Percentiles rank a stretch among this genome's conserved stretches.
Conservation (phyloP, 2,797 vertebrate genomes). For the Fistularia commersonii region DNA sequence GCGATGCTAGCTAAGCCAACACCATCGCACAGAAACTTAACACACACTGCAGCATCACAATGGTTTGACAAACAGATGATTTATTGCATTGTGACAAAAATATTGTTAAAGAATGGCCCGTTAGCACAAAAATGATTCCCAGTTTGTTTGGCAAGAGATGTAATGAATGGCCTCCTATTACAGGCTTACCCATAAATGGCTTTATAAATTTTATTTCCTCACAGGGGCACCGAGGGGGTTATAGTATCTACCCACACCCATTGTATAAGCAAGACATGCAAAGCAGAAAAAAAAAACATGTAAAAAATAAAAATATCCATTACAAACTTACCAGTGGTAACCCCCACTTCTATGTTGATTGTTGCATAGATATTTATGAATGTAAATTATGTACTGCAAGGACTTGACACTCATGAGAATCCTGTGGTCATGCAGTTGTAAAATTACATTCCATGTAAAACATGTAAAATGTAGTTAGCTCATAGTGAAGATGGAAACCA, state of each 20-base stretch:
- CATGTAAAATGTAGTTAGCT: slow-evolving; percentile 2
- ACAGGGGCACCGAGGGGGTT: slow-evolving; percentile 92
- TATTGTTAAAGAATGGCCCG: slow-evolving; percentile 23
- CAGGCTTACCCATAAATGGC: slow-evolving; percentile 89
- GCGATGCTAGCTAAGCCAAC: slow-evolving; percentile 5
- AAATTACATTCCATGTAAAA: slow-evolving; percentile 40
- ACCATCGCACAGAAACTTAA: slow-evolving; percentile 26
- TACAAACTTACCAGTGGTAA: slow-evolving; percentile 14
- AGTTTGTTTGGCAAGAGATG: slow-evolving; percentile 20
- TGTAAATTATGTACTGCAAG: slow-evolving; percentile 12
- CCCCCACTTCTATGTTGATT: neutral
- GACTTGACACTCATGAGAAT: slow-evolving; percentile 1
- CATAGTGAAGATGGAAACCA: slow-evolving; percentile 34
- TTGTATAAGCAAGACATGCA: slow-evolving; percentile 48
- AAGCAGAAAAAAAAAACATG: slow-evolving; percentile 43
- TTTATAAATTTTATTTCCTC: slow-evolving; percentile 89
- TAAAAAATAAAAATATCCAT: slow-evolving; percentile 49
- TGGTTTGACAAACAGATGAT: slow-evolving; percentile 17
- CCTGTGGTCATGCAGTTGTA: slow-evolving; percentile 23
- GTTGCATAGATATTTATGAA: slow-evolving; percentile 7
- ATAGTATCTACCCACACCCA: slow-evolving; percentile 84
- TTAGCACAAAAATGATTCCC: slow-evolving; percentile 31
- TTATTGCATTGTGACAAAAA: slow-evolving; percentile 12
- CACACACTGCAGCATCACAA: slow-evolving; percentile 44
- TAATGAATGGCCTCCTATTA: slow-evolving; percentile 12